Base-by-base conservation (phyloP, 2,888 invertebrate species). In the Rhogogaster chlorosoma region DNA sequence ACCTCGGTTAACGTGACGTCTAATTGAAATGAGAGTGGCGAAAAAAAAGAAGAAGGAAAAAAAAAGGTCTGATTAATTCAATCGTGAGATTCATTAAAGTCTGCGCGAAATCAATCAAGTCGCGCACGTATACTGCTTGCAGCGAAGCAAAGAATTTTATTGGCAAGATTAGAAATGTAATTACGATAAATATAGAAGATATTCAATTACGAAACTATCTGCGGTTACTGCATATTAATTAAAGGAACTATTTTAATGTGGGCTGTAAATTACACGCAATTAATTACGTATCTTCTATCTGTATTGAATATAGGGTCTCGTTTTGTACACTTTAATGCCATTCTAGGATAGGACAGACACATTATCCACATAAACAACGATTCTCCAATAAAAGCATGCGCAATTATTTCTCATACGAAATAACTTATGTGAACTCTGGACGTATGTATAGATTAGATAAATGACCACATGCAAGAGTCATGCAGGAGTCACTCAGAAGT, bases 381-480 rank as follows among this genome's bases (percentile, higher is more conserved):
- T 36, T 26, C 36, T 36, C 6, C 12, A 42, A 26, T 26, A 75
- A 18, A 22, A 75, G 22, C 10, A 75, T 38, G 38, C 45, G 26
- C 42, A 75, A 75, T 75, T 75, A 75, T 75, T 42, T 75, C 75
- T 45, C 26, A 22, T 75, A 45, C 15, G 45, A 75, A 22, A 4
- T 26, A 45, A n/a, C 22, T 26, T n/a, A 26, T 53, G n/a, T 77
- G 45, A 53, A 77, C 49, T 77, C 49, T 45, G 29, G 6, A 29
- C 26, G 49, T 87, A 86, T 88, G 85, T 87, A 87, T 85, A 88
- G 88, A 89, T 89, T 89, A 89, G 89, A 89, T 88, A 89, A 89
- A 89, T 87, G 88, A 89, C 87, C 89, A 87, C 86, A 87, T 87
- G 88, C 86, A 86, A 87, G 86, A 86, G 85, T 86, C 88, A 78